Base-by-base conservation (phyloP, 2,888 invertebrate species). In the Trissoscelio sp. region DNA sequence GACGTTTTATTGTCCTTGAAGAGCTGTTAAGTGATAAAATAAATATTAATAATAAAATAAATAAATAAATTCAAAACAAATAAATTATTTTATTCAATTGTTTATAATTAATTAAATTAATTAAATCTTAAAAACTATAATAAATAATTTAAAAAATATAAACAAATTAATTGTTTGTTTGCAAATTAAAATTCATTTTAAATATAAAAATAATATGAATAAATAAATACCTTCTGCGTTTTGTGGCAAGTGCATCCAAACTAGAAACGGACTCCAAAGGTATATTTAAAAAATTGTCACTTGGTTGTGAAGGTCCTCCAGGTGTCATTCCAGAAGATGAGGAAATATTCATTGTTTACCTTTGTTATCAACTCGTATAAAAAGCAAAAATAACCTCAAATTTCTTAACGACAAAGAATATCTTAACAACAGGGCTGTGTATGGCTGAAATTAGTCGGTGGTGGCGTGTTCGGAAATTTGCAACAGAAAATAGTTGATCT, bases 1-100 rank as follows among this genome's bases (percentile, higher is more conserved):
- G 96, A 0, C 99, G 94, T 91, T 98, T 99, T 87, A 99, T 98
- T 0, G 98, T 98, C 75, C 99, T 93, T 24, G 97, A 97, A 9
- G 98, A 98, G 91, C 97, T 77, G 22, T n/a, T 31, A 42, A 12
- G n/a, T n/a, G n/a, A n/a, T n/a, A n/a, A n/a, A n/a, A n/a, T n/a
- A n/a, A n/a, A n/a, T n/a, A n/a, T 20, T 48, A 20, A 48, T 48
- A 2, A 39, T 39, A 34, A 34, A 34, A 34, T 39, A 12, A 12
- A 12, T 39, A 12, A 34, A 34, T n/a, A n/a, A n/a, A n/a, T n/a
- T n/a, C n/a, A n/a, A n/a, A n/a, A n/a, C n/a, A n/a, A n/a, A n/a
- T n/a, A 34, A 9, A 34, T 34, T 34, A 34, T 34, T 34, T n/a
- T n/a, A n/a, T n/a, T n/a, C n/a, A n/a, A n/a, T n/a, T n/a, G n/a